Evolutionary conservation across 2,888 invertebrate species (phyloP).

Genomic region (Nematopogon swammerdamellus): DNA sequence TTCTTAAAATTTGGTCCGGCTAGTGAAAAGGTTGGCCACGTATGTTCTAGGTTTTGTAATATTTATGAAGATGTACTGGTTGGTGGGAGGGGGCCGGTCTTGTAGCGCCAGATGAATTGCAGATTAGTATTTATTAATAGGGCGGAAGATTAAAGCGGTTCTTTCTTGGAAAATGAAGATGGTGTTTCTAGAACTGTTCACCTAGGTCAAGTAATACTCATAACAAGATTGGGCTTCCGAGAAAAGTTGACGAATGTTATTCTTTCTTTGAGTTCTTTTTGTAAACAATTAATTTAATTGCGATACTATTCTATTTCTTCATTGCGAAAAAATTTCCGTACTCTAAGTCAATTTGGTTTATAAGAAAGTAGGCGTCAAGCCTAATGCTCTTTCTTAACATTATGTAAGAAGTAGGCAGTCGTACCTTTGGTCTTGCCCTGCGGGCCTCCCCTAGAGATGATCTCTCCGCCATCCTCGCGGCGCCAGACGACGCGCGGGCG

Average conservation of each 20-base stretch:
- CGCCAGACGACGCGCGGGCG: conserved; percentile 84
- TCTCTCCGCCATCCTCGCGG: conserved; percentile 80
- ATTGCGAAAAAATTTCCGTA: too few species aligned
- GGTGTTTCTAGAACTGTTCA: too few species aligned
- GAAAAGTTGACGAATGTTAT: too few species aligned
- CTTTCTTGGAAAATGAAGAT: too few species aligned
- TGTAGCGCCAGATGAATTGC: neutral
- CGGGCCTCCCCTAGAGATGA: conserved; percentile 71
- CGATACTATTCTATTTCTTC: too few species aligned
- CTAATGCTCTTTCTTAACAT: neutral
- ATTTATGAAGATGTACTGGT: neutral
- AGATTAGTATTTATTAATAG: neutral
- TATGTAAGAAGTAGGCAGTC: neutral
- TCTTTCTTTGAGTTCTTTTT: too few species aligned
- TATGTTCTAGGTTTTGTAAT: neutral
- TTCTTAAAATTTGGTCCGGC: too few species aligned
- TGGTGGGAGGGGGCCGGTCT: neutral
- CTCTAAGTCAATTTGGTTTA: too few species aligned
- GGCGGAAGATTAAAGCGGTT: neutral
- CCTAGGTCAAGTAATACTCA: too few species aligned
- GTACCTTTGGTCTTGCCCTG: conserved; percentile 73
- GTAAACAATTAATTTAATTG: too few species aligned
- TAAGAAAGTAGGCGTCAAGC: conserved; percentile 39
- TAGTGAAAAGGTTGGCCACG: too few species aligned
- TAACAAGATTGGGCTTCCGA: too few species aligned